These are phyloP conservation scores for Gadus chalcogrammus DNA, from an alignment of 2,113 vertebrate species.

Conservation along the genomic window DNA sequence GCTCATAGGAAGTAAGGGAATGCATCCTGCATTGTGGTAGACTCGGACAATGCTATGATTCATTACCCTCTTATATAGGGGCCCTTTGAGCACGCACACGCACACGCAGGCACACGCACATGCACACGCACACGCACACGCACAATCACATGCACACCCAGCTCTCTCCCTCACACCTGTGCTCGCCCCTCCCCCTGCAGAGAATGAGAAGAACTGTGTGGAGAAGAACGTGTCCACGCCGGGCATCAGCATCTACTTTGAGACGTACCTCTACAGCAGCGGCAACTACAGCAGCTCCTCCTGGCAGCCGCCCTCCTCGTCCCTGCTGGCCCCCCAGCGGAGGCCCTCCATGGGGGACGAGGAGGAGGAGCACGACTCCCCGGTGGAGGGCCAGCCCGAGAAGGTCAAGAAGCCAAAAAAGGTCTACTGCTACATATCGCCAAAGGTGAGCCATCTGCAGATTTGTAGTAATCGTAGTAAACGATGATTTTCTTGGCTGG, in stretches of 20 bases:
- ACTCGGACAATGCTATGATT: too few relatives aligned
- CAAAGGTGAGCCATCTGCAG: slow-evolving; percentile 79
- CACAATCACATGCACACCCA: background rate
- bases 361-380: slow-evolving; percentile 86
- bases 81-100: too few relatives aligned
- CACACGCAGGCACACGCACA: too few relatives aligned
- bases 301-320: slow-evolving; percentile 84
- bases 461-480: background rate
- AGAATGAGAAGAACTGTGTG: slow-evolving; percentile 91
- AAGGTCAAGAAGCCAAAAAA: slow-evolving; percentile 99
- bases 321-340: slow-evolving; percentile 81
- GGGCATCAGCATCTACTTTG: slow-evolving; percentile 95
- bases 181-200: slow-evolving; percentile 58
- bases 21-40: too few relatives aligned
- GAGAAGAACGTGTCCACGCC: slow-evolving; percentile 97
- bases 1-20: too few relatives aligned
- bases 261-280: slow-evolving; percentile 92
- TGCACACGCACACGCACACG: too few relatives aligned
- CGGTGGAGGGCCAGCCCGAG: slow-evolving; percentile 85
- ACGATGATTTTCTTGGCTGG: background rate
- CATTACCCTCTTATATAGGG: too few relatives aligned
- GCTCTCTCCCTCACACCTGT: background rate
- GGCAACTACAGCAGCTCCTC: slow-evolving; percentile 83
- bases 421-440: slow-evolving; percentile 98
- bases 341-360: slow-evolving; percentile 86